phyloP scores from a whole-genome alignment of 2,113 vertebrate species.

The Carassius gibelio region DNA sequence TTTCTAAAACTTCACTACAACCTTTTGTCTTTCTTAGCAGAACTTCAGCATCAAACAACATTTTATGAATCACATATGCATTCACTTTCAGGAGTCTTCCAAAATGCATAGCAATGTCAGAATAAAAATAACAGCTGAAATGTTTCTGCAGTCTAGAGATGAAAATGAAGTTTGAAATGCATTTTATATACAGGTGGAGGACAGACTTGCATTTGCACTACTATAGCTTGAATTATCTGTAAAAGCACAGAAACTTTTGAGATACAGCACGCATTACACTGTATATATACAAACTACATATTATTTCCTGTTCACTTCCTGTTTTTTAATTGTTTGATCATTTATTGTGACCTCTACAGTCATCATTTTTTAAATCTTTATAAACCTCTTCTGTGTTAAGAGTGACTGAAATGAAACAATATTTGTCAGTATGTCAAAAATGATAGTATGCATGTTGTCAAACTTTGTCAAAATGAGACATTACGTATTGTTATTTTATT shows the following conservation, averaged over 20 bases:
- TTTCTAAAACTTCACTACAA: slow-evolving; percentile 15
- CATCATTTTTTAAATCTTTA: neutral
- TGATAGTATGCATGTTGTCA: slow-evolving; percentile 68
- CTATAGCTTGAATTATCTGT: slow-evolving; percentile 59
- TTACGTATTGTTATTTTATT: slow-evolving; percentile 51
- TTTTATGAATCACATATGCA: neutral
- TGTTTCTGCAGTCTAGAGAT: slow-evolving; percentile 1
- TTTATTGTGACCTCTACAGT: slow-evolving; percentile 31
- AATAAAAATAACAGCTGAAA: slow-evolving; percentile 31
- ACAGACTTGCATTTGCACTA: slow-evolving; percentile 70
- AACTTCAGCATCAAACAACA: neutral
- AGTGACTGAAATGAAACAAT: slow-evolving; percentile 56
- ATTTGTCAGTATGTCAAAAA: slow-evolving; percentile 58
- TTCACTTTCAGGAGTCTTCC: neutral
- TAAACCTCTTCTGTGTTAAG: slow-evolving; percentile 51
- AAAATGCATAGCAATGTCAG: slow-evolving; percentile 28
- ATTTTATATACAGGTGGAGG: slow-evolving; percentile 47
- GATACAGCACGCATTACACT: slow-evolving; percentile 44
- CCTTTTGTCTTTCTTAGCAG: slow-evolving; percentile 24
- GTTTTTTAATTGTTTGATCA: slow-evolving; percentile 37
- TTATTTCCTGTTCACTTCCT: slow-evolving; percentile 45
- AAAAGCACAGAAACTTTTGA: slow-evolving; percentile 48
- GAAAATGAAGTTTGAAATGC: slow-evolving; percentile 43
- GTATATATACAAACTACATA: slow-evolving; percentile 50
- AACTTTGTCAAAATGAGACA: slow-evolving; percentile 44